Evolutionary conservation across 2,888 invertebrate species (phyloP).

Genomic region (Erebia ligea): DNA sequence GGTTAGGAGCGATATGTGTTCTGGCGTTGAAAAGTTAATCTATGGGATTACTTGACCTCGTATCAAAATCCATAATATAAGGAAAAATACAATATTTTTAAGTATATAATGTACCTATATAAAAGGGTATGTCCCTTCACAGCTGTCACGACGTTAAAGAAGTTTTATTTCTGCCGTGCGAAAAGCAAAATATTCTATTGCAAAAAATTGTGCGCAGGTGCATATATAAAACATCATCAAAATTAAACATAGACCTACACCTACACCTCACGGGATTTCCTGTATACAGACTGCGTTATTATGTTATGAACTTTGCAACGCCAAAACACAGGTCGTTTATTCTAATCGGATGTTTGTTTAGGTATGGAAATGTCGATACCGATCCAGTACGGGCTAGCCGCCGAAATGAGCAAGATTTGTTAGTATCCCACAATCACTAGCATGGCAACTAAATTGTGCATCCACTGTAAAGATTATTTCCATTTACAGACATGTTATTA

Average conservation of each 20-base stretch:
- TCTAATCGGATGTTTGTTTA: conserved; percentile 56
- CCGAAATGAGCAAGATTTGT: conserved; percentile 73
- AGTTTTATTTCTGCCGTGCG: no score
- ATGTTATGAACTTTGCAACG: conserved; percentile 23
- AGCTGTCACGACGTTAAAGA: no score
- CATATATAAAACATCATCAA: no score
- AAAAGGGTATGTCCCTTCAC: no score
- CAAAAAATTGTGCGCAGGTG: no score
- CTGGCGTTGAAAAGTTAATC: conserved; percentile 27
- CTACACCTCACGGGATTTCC: background rate
- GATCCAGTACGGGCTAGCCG: conserved; percentile 72
- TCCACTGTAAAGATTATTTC: conserved; percentile 5
- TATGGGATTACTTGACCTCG: background rate
- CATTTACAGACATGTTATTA: conserved; percentile 13
- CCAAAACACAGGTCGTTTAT: conserved; percentile 29
- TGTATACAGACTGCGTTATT: background rate
- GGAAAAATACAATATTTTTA: background rate
- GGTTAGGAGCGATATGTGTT: conserved; percentile 24
- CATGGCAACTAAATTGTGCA: conserved; percentile 50
- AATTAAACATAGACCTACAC: no score
- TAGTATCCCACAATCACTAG: conserved; percentile 65
- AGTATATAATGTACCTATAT: no score
- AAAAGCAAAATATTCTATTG: no score
- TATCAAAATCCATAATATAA: background rate
- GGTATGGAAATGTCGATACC: conserved; percentile 73